Evolutionary conservation across 2,888 invertebrate genomes (phyloP).

Genomic region (Atethmia centrago): DNA sequence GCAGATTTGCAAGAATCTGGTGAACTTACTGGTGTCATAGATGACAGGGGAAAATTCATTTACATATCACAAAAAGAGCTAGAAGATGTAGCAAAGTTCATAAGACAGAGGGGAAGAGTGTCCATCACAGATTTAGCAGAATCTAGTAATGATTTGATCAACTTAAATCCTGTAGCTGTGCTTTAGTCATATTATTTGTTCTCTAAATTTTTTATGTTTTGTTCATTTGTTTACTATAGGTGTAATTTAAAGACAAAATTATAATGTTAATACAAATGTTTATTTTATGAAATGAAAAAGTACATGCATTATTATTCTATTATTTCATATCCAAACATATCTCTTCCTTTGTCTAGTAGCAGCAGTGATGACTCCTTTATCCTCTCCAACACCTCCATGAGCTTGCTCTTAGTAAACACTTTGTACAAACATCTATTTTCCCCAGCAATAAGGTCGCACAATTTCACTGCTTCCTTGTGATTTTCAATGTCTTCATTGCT

Average conservation of each 20-base stretch:
- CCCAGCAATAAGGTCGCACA: constrained; percentile 95
- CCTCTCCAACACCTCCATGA: constrained; percentile 94
- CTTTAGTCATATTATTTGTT: constrained; percentile 63
- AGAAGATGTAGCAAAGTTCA: constrained; percentile 98
- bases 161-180: constrained; percentile 92
- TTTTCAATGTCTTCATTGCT: constrained; percentile 94
- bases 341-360: constrained; percentile 94
- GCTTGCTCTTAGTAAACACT: constrained; percentile 94
- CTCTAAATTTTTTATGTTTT: constrained; percentile 37
- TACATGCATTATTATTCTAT: constrained; percentile 62
- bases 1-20: constrained; percentile 95
- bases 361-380: constrained; percentile 94
- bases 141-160: constrained; percentile 97
- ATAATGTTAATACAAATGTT: constrained; percentile 77
- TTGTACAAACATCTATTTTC: constrained; percentile 95
- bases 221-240: constrained; percentile 54
- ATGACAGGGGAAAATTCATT: constrained; percentile 99
- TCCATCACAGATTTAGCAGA: constrained; percentile 98
- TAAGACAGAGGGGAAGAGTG: constrained; percentile 97
- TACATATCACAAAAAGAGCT: constrained; percentile 98
- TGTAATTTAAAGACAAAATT: constrained; percentile 66
- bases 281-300: constrained; percentile 68
- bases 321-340: constrained; percentile 95
- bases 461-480: constrained; percentile 92
- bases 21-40: constrained; percentile 98